These are phyloP conservation scores for Xiphias gladius DNA, from an alignment of 2,113 vertebrate genomes.

Conservation along the genomic window DNA sequence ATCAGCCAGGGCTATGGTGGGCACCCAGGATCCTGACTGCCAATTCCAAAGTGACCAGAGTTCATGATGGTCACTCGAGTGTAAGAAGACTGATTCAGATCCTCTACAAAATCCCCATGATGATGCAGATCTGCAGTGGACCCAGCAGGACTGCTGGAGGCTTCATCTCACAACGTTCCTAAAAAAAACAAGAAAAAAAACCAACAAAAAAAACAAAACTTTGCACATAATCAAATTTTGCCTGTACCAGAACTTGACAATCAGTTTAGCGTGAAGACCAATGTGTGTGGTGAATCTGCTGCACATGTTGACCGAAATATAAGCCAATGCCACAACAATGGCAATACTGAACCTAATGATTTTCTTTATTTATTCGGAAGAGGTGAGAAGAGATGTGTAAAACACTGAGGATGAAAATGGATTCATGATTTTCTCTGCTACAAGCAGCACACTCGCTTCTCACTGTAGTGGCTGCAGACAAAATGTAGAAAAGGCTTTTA, in stretches of 20 bases:
- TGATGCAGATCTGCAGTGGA: slow-evolving; percentile 68
- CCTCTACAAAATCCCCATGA: slow-evolving; percentile 45
- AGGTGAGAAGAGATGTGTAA: slow-evolving; percentile 32
- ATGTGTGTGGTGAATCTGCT: slow-evolving; percentile 44
- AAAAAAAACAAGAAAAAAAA: slow-evolving; percentile 26
- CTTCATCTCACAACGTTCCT: slow-evolving; percentile 55
- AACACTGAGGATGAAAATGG: slow-evolving; percentile 44
- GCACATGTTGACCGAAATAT: slow-evolving; percentile 58
- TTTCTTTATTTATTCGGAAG: slow-evolving; percentile 58
- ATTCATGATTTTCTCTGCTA: slow-evolving; percentile 34
- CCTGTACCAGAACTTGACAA: slow-evolving; percentile 80
- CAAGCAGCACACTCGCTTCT: slow-evolving; percentile 39
- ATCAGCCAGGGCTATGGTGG: slow-evolving; percentile 81
- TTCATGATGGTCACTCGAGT: slow-evolving; percentile 77
- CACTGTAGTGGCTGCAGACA: slow-evolving; percentile 38
- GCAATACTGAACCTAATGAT: slow-evolving; percentile 67
- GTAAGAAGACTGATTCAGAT: slow-evolving; percentile 63
- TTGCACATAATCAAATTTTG: slow-evolving; percentile 76
- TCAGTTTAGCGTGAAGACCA: slow-evolving; percentile 72
- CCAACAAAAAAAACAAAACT: slow-evolving; percentile 13
- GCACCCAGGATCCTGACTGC: slow-evolving; percentile 85
- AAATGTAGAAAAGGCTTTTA: slow-evolving; percentile 48
- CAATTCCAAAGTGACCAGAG: slow-evolving; percentile 73
- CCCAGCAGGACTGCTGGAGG: slow-evolving; percentile 55
- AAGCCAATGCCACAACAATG: slow-evolving; percentile 74